Base-by-base conservation (phyloP, 2,888 invertebrate genomes). In the Caradrina kadenii region DNA sequence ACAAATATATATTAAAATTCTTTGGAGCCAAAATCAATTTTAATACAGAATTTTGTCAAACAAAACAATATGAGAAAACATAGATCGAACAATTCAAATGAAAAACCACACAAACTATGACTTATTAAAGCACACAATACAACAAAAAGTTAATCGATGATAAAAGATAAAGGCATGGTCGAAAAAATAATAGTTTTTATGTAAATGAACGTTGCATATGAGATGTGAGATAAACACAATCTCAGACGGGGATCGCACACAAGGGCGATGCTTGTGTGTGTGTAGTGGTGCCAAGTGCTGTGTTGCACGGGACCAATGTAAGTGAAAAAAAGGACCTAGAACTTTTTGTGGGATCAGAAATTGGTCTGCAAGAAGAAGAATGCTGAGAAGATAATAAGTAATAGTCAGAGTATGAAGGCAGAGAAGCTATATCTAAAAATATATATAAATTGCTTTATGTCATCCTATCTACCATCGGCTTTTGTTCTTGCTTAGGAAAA, bases 141-240 rank as follows among this genome's bases (percentile, higher is more conserved):
- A 83, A 80, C 80, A 86, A 90, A 88, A 90, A 88, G 81, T 88
- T 90, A 89, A 91, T 90, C 88, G 88, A 89, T 88, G 87, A 84
- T 83, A 86, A 77, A 85, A 88, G 89, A 91, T 88, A 89, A 87
- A 79, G 67, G 77, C 70, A 80, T 80, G 80, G 82, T 80, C 81
- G 85, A 88, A 92, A 90, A 91, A 91, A 92, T 92, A 92, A 92
- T 92, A 92, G 91, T 90, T 93, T 88, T 89, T 90, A 93, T 93
- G 93, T 92, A 93, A 93, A 93, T 93, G 90, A 92, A 91, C 85
- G 86, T 89, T 90, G 91, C 89, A 88, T 80, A 85, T 83, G 89
- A 90, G 90, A 87, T 87, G 81, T 73, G 74, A 85, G 90, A 90
- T 89, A 87, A 76, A 73, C 56, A 76, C 79, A 82, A 89, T 89